A percentile compares a stretch with the other conserved stretches of the same genome.
phyloP scores from a whole-genome alignment of 2,888 invertebrate genomes.

The Phasia obesa region DNA sequence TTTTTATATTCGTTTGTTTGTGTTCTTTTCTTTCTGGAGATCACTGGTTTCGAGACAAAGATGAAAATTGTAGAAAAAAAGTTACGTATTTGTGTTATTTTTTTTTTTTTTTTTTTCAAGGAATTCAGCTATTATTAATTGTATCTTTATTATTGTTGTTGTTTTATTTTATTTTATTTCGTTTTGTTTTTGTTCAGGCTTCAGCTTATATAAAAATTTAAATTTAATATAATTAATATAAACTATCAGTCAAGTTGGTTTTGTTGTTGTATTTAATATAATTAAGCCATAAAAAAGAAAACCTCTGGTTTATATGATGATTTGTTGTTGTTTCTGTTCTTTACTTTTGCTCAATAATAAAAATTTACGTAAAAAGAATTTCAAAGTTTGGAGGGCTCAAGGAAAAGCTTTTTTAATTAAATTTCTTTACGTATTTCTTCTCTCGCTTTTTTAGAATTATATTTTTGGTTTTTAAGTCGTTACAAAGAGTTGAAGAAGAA shows the following conservation, averaged over 20 bases:
- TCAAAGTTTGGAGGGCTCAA: conserved; percentile 51
- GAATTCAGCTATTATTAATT: conserved; percentile 44
- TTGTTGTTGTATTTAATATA: conserved; percentile 56
- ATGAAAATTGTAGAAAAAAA: conserved; percentile 11
- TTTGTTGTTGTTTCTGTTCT: conserved; percentile 38
- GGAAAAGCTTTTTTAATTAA: conserved; percentile 44
- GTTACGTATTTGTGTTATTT: background rate
- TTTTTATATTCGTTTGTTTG: conserved; percentile 31
- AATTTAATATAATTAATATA: conserved; percentile 70
- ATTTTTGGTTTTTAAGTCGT: conserved; percentile 31
- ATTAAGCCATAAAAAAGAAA: conserved; percentile 63
- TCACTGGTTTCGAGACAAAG: conserved; percentile 62
- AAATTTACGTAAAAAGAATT: conserved; percentile 50
- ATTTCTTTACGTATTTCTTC: conserved; percentile 20
- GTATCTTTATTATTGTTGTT: conserved; percentile 37
- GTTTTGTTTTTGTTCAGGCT: conserved; percentile 53
- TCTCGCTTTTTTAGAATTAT: background rate
- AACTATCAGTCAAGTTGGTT: conserved; percentile 74
- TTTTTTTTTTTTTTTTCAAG: conserved; percentile 39
- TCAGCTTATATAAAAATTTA: conserved; percentile 63
- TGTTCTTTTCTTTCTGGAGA: conserved; percentile 52
- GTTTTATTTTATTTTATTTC: conserved; percentile 22
- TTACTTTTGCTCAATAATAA: conserved; percentile 2
- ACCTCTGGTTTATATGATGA: conserved; percentile 59
- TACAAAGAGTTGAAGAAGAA: conserved; percentile 25